A percentile compares a stretch with the other conserved stretches of the same genome.
These are phyloP conservation scores for Mizuhopecten yessoensis DNA, from an alignment of 1,140 invertebrate genomes.

Conservation along the genomic window DNA sequence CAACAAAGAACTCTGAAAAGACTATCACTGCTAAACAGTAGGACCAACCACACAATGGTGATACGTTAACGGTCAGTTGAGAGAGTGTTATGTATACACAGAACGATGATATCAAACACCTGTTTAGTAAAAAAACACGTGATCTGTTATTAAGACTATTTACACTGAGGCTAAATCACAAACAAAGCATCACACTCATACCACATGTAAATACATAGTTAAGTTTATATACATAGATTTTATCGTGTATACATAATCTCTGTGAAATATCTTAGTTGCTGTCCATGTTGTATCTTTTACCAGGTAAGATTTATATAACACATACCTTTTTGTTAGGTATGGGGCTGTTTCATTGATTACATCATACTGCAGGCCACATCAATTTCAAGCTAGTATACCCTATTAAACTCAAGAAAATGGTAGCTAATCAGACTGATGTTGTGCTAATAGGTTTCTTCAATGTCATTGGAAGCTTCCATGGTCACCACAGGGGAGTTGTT, in stretches of 20 bases:
- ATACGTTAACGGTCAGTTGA: not conserved
- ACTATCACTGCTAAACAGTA: not conserved
- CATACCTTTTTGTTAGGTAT: not conserved
- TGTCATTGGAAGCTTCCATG: too few species aligned
- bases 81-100: not conserved
- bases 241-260: not conserved
- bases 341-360: not conserved
- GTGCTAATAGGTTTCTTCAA: too few species aligned
- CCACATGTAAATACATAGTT: not conserved
- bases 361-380: not conserved
- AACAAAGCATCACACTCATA: constrained; percentile 9
- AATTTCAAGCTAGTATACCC: not conserved
- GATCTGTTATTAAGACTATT: not conserved
- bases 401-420: not conserved
- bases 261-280: not conserved
- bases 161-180: not conserved
- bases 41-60: not conserved
- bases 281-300: not conserved
- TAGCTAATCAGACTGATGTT: not conserved
- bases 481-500: too few species aligned
- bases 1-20: not conserved
- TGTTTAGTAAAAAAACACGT: not conserved
- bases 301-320: not conserved
- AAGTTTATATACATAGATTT: not conserved
- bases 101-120: not conserved